These are phyloP conservation scores for Eremophila alpestris DNA, from an alignment of 2,797 vertebrate species.

Conservation along the genomic window DNA sequence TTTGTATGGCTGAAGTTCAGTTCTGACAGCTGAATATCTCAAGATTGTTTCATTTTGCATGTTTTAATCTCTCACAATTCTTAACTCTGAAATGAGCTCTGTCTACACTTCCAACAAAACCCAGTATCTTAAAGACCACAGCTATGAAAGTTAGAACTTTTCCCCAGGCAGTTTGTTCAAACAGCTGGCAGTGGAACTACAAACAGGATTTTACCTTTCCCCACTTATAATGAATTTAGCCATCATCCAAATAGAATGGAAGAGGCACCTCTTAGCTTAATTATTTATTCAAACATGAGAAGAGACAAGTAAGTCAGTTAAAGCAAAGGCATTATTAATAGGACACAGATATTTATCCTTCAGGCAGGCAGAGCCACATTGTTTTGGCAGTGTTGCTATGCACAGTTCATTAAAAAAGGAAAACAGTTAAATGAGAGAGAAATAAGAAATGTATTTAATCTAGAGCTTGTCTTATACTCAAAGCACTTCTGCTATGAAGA, in stretches of 20 bases:
- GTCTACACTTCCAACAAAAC: not conserved
- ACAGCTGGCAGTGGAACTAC: not conserved
- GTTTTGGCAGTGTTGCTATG: not conserved
- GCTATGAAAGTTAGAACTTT: not conserved
- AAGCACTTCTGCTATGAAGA: not conserved
- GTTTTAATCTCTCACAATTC: not conserved
- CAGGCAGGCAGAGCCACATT: not conserved
- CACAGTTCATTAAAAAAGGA: not conserved
- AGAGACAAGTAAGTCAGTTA: not conserved
- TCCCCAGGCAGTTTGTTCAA: not conserved
- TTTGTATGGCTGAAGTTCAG: not conserved
- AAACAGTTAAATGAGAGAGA: not conserved
- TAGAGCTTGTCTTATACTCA: not conserved
- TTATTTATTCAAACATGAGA: not conserved
- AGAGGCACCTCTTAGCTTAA: not conserved
- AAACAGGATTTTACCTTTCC: not conserved
- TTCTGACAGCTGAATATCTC: not conserved
- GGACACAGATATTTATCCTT: not conserved
- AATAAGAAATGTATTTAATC: not conserved
- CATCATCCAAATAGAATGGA: not conserved
- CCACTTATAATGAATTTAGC: not conserved
- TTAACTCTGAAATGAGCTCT: not conserved
- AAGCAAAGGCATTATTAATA: not conserved
- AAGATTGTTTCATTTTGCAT: not conserved
- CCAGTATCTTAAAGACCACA: not conserved